Base-by-base conservation (phyloP, 2,888 invertebrate genomes). In the Archaeoteleia sp. region DNA sequence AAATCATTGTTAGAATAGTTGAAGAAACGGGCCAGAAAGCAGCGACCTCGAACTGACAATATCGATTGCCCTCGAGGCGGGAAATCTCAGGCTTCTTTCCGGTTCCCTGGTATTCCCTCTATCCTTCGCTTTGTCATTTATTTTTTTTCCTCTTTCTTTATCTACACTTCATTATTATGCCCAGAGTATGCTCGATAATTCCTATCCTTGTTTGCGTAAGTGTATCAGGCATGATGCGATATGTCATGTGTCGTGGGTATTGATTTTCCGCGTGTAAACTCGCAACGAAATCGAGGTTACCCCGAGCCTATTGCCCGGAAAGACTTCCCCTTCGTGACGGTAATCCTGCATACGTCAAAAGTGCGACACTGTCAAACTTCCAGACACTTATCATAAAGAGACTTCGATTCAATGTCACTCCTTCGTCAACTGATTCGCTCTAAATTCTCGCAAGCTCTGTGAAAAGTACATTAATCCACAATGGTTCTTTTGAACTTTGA, bases 241-340 rank as follows among this genome's bases (percentile, higher is more conserved):
- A 40, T 71, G 65, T 67, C 63, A 48, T 61, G 46, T 71, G 68
- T 49, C 68, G 69, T 55, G 74, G 49, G 76, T 84, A 84, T 84
- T 83, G 83, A 84, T 84, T 82, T 84, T 81, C 74, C 78, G 73
- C 72, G 74, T 78, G 75, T 78, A 74, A 77, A 76, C 65, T 73
- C 70, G 62, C 69, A 66, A 45, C 57, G 71, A 73, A 76, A 80
- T 81, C 78, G 79, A 76, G 79, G 79, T 79, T 81, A 82, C 76
- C 79, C 77, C 74, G 74, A 73, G 73, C 68, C 74, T 72, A 46
- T 68, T 58, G 54, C 69, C 43, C 29, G 14, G 10, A 32, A 34
- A 46, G 3, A 6, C 13, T 14, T 29, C 13, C 23, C 23, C 20
- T 9, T 1, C 32, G 12, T 32, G 12, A 29, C 32, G 3, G 12